Evolutionary conservation across 2,113 vertebrate genomes (phyloP).

Genomic region (Tragelaphus buxtoni): DNA sequence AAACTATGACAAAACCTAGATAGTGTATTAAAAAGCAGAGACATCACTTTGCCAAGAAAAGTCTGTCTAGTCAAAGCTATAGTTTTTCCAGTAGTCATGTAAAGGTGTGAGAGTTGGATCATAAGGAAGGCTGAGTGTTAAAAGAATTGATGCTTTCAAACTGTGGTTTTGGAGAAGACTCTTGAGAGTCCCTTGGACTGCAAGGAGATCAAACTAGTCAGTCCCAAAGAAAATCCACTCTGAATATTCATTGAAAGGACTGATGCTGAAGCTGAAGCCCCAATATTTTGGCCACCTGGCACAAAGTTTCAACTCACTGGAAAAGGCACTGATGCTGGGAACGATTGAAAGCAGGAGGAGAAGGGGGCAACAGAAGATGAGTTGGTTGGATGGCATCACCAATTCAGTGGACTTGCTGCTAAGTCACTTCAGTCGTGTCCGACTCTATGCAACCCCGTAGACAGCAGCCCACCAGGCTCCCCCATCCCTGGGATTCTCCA

Average conservation of each 20-base stretch:
- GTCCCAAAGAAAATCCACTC: neutral
- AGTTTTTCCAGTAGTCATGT: neutral
- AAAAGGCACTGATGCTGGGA: neutral
- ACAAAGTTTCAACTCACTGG: neutral
- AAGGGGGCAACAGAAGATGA: neutral
- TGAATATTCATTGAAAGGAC: neutral
- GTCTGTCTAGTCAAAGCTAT: neutral
- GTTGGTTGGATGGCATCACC: neutral
- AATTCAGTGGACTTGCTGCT: neutral
- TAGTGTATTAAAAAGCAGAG: neutral
- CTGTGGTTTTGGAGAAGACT: neutral
- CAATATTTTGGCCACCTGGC: neutral
- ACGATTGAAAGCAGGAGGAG: neutral
- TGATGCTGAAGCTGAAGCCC: neutral
- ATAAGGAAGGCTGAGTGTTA: neutral
- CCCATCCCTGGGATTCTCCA: too few relatives aligned
- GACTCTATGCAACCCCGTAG: too few relatives aligned
- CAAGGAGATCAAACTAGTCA: neutral
- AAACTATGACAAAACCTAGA: neutral
- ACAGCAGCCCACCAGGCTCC: too few relatives aligned
- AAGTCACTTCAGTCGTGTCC: too few relatives aligned
- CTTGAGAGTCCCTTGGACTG: neutral
- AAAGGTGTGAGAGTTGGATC: neutral
- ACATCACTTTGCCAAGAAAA: neutral
- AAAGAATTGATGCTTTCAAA: neutral